Base-by-base conservation (phyloP, 2,888 invertebrate genomes). In the Macrosoma leucophasiata region DNA sequence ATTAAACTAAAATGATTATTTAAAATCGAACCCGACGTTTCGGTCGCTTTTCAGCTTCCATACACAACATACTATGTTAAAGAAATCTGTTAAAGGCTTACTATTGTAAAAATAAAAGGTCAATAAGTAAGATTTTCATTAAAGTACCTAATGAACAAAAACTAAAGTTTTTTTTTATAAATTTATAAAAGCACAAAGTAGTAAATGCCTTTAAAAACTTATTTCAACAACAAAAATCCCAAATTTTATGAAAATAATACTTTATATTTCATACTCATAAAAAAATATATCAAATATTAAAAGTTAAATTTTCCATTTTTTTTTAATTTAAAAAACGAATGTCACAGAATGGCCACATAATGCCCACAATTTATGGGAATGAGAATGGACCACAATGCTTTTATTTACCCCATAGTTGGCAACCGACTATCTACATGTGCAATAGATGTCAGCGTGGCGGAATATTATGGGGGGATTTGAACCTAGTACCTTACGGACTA, bases 361-460 rank as follows among this genome's bases (percentile, higher is more conserved):
- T 61, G 43, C 52, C 36, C 57, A 54, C 28, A 49, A 43, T 12
- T 20, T 36, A 43, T 39, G 53, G 47, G 48, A 54, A 62, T 66
- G 66, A 69, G 62, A 62, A 77, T 78, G 75, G 79, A 78, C 53
- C 28, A 78, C 48, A 25, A 55, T 59, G 72, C 74, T 28, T 53
- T 53, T 37, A 50, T 79, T 35, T 77, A 43, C 75, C 76, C 75
- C 75, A 63, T 69, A 66, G 54, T 64, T 69, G 78, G 78, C 77
- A 73, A 75, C 66, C 59, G 64, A 66, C 51, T 30, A 60, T n/a
- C 78, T 75, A 75, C 76, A 67, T 71, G 70, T 71, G 6, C 24
- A 19, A 69, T 73, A 76, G 75, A 54, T 62, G 63, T 78, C 65
- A 78, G 84, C 72, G 79, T 84, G 84, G 84, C 84, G 63, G 66